Evolutionary conservation across 1,140 invertebrate genomes (phyloP).

Genomic region (Ganaspis sp.): DNA sequence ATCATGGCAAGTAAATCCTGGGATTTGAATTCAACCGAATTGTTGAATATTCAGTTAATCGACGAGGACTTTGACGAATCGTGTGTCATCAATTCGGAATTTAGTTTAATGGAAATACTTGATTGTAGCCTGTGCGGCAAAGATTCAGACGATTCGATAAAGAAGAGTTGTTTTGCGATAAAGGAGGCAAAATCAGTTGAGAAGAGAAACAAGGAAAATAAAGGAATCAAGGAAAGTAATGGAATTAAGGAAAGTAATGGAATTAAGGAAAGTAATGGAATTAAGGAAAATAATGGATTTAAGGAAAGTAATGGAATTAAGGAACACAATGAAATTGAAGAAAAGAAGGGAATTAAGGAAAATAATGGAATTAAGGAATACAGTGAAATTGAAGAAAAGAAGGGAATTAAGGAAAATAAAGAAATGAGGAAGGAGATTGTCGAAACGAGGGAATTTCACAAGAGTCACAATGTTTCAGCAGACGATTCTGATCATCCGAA

Average conservation of each 20-base stretch:
- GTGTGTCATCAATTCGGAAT: not conserved
- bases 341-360: constrained; percentile 37
- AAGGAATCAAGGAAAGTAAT: constrained; percentile 31
- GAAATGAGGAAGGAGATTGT: constrained; percentile 50
- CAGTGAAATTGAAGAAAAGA: too few relatives aligned
- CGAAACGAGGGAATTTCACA: constrained; percentile 27
- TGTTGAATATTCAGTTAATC: constrained; percentile 16
- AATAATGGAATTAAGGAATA: constrained; percentile 40
- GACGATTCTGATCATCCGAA: constrained; percentile 70
- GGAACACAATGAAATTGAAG: too few relatives aligned
- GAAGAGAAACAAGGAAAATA: constrained; percentile 40
- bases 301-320: constrained; percentile 42
- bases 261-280: constrained; percentile 45
- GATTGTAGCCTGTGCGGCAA: not conserved
- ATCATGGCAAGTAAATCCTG: not conserved
- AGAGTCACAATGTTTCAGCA: constrained; percentile 37
- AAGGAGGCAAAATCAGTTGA: constrained; percentile 37
- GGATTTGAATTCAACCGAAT: constrained; percentile 10
- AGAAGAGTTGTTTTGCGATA: constrained; percentile 50
- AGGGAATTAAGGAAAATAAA: constrained; percentile 44
- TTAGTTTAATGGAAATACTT: not conserved
- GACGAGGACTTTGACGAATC: constrained; percentile 7
- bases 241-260: constrained; percentile 5
- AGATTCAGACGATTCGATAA: constrained; percentile 45
- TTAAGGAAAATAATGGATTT: too few relatives aligned